Conservation (phyloP, 2,113 vertebrate genomes). For the Anas platyrhynchos region DNA sequence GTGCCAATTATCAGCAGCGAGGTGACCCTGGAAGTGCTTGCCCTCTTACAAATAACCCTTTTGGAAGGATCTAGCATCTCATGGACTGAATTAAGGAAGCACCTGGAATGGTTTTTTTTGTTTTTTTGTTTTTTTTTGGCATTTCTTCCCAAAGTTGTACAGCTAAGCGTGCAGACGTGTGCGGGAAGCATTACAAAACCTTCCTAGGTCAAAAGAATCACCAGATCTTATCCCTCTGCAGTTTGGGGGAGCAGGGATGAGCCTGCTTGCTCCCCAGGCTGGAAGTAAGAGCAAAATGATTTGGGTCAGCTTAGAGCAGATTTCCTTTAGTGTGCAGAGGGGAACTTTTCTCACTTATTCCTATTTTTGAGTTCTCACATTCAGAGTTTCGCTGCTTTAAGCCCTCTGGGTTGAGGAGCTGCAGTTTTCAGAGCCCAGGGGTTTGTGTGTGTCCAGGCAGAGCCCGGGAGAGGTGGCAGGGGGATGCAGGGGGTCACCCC, state of each 20-base stretch:
- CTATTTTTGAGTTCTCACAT: background rate
- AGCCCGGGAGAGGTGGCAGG: too few relatives aligned
- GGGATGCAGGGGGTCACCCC: too few relatives aligned
- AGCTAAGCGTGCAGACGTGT: background rate
- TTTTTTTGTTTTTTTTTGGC: too few relatives aligned
- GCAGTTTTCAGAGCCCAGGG: background rate
- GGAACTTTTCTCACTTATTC: background rate
- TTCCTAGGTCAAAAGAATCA: background rate
- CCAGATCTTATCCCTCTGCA: background rate
- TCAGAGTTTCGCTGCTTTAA: background rate
- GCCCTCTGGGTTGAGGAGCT: background rate
- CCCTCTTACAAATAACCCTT: fast-evolving
- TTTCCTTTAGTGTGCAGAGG: background rate
- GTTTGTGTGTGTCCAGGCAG: too few relatives aligned
- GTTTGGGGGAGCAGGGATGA: background rate
- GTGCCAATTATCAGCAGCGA: fast-evolving
- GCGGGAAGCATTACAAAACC: background rate
- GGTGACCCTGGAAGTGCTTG: background rate
- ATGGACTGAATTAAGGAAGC: background rate
- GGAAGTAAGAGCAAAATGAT: background rate
- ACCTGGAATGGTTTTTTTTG: too few relatives aligned
- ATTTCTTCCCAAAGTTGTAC: background rate
- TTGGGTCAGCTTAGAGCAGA: background rate
- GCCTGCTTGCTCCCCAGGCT: background rate
- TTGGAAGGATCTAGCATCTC: background rate